Base-by-base conservation (phyloP, 37 sponge, comb jelly and placozoan species). In the Crambe crambe region DNA sequence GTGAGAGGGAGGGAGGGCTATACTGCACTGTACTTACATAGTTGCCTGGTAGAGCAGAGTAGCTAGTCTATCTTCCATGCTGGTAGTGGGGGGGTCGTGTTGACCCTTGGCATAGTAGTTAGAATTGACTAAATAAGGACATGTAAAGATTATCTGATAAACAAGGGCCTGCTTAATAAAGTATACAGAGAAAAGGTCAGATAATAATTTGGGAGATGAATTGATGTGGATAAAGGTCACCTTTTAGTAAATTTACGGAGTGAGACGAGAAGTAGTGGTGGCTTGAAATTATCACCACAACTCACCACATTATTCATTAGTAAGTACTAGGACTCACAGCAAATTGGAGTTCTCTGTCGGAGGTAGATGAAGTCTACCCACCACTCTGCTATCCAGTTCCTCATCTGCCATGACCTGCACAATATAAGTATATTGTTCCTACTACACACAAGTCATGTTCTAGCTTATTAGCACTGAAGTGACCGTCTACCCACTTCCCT, bases 301-400 rank as follows among this genome's bases (percentile, higher is more conserved):
- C 51, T 47, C 51, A 15, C 51, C 6, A 6, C 6, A 47, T 47
- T 47, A 47, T 6, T 47, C 10, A 47, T 12, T 12, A 15, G 51
- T 15, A 8, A 61, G 30, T 37, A 68, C 38, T 35, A 39, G 68
- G 38, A 73, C 89, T 88, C 66, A 92, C 93, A 77, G 58, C 77
- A 26, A 32, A 88, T 80, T 3, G 90, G 80, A 17, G 77, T 85
- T n/a, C 93, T 68, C 30, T 77, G 77, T 2, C 82, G 26, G 2
- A 92, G 79, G 32, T 92, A 92, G 30, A 92, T 83, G 51, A 69
- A 88, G n/a, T 92, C 89, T 0, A 81, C 8, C 93, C 93, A 92
- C 83, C 85, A 85, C 0, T 85, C 75, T 1, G 77, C 44, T 15
- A 84, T 38, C 93, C 93, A 92, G 65, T 92, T 92, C 27, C 93